Conservation (phyloP, 2,888 invertebrate genomes). For the Tridacna crocea region DNA sequence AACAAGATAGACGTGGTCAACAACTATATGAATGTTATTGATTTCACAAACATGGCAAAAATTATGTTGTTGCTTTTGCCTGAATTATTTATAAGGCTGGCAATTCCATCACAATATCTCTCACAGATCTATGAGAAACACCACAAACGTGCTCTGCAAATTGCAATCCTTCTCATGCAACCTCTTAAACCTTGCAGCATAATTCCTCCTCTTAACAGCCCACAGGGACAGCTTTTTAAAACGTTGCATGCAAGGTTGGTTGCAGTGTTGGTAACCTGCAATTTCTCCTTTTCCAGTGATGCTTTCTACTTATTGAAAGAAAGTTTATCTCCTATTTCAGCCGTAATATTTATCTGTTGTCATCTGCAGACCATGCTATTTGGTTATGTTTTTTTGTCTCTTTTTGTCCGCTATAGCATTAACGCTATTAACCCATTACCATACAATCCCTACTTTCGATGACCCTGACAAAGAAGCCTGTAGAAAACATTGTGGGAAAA, state of each 20-base stretch:
- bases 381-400: too few relatives aligned
- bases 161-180: too few relatives aligned
- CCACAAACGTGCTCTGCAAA: too few relatives aligned
- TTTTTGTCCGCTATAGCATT: too few relatives aligned
- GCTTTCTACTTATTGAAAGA: not conserved
- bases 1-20: too few relatives aligned
- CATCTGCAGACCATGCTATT: too few relatives aligned
- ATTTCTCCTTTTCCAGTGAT: not conserved
- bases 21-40: constrained; percentile 1
- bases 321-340: too few relatives aligned
- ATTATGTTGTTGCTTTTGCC: constrained; percentile 10
- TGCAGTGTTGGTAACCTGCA: not conserved
- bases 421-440: too few relatives aligned
- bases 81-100: constrained; percentile 24
- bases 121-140: not conserved
- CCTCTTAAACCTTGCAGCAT: not conserved
- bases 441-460: too few relatives aligned
- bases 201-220: not conserved
- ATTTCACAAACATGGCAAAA: constrained; percentile 23
- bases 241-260: not conserved
- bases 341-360: too few relatives aligned
- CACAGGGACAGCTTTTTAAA: not conserved
- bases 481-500: too few relatives aligned
- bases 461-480: too few relatives aligned
- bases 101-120: constrained; percentile 11